These are phyloP conservation scores for Cremastinae sp. DNA, from an alignment of 2,888 invertebrate genomes.

Conservation along the genomic window DNA sequence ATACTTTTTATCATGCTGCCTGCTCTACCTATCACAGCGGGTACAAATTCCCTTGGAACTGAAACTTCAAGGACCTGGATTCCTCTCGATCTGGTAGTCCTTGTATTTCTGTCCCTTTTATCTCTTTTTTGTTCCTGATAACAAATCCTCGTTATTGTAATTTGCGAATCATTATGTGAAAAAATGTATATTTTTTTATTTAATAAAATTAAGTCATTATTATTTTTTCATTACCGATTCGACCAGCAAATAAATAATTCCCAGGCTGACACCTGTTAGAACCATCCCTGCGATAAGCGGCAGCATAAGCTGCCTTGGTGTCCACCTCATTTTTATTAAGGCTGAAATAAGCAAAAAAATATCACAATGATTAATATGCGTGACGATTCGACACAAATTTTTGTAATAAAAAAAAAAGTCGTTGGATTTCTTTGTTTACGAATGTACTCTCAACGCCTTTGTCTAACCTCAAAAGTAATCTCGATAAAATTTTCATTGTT, in stretches of 20 bases:
- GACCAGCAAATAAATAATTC: slow-evolving; percentile 86
- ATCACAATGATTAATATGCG: neutral
- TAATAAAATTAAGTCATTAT: neutral
- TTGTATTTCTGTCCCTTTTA: slow-evolving; percentile 41
- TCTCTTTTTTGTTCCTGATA: slow-evolving; percentile 79
- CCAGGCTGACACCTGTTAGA: slow-evolving; percentile 86
- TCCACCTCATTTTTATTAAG: slow-evolving; percentile 67
- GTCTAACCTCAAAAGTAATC: slow-evolving; percentile 65
- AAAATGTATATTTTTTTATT: neutral
- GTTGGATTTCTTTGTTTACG: slow-evolving; percentile 48
- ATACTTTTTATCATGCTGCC: slow-evolving; percentile 89
- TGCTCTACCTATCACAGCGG: slow-evolving; percentile 87
- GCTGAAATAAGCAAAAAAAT: slow-evolving; percentile 30
- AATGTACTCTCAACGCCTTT: neutral
- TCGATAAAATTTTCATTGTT: slow-evolving; percentile 25
- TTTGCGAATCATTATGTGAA: neutral
- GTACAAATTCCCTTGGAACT: slow-evolving; percentile 85
- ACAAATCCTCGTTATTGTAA: neutral
- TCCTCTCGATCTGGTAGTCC: slow-evolving; percentile 8
- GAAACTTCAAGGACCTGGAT: slow-evolving; percentile 80
- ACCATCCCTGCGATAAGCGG: slow-evolving; percentile 86
- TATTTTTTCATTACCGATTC: slow-evolving; percentile 81
- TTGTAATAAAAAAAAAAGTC: neutral
- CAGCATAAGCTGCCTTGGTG: slow-evolving; percentile 72
- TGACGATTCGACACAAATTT: neutral